A percentile compares a stretch with the other conserved stretches of the same genome.
Conservation (phyloP, 2,113 vertebrate species). For the Corynorhinus townsendii region DNA sequence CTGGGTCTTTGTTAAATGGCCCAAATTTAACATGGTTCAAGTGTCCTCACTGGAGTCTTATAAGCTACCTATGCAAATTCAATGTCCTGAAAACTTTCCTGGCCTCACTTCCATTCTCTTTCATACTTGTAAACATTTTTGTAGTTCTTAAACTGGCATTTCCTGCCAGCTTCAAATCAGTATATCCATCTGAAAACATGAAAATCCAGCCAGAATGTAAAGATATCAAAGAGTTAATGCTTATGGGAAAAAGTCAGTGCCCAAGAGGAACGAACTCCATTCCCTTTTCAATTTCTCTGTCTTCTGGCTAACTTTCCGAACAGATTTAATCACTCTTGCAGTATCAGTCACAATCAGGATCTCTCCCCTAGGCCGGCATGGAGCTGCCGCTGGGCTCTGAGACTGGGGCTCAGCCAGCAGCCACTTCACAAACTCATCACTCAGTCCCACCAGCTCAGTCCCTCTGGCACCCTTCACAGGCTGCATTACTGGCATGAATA, state of each 20-base stretch:
- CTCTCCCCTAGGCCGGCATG: not conserved
- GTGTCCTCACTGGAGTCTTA: conserved; percentile 44
- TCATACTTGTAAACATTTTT: not conserved
- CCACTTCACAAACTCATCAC: conserved; percentile 4
- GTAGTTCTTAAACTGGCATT: not conserved
- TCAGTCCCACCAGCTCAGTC: not conserved
- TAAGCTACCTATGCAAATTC: conserved; percentile 65
- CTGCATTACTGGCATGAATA: conserved; percentile 20
- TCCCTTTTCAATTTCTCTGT: conserved; percentile 46
- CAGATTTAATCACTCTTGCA: conserved; percentile 47
- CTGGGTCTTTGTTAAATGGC: conserved; percentile 57
- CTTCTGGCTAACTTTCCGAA: conserved; percentile 49
- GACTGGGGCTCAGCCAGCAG: not conserved
- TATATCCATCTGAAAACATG: not conserved
- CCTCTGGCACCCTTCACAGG: not conserved
- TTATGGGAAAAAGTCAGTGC: not conserved
- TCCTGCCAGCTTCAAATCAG: not conserved
- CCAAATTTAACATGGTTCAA: conserved; percentile 65
- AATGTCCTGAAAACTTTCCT: conserved; percentile 63
- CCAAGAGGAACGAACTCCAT: conserved; percentile 26
- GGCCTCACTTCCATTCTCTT: conserved; percentile 22
- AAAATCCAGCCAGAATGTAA: not conserved
- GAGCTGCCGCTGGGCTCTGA: not conserved
- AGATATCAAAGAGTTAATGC: not conserved
- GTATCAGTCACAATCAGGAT: conserved; percentile 27